Evolutionary conservation across 1,140 invertebrate genomes (phyloP).

Genomic region (Lysiphlebus fabarum): DNA sequence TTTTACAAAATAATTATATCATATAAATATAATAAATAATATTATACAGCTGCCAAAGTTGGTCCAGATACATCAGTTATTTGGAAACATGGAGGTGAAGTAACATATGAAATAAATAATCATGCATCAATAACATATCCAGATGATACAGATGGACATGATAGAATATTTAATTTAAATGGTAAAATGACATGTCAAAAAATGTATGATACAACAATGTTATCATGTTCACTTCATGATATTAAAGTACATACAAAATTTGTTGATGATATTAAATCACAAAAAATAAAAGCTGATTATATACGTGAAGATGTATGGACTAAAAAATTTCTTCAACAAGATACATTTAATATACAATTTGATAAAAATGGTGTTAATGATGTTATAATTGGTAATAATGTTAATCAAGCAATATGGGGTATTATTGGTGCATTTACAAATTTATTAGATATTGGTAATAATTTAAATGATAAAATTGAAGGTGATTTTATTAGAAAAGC

Average conservation of each 20-base stretch:
- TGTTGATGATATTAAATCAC: neutral
- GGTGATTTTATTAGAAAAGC: neutral
- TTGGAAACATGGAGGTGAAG: constrained; percentile 3
- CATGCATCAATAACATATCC: constrained; percentile 3
- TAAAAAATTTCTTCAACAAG: constrained; percentile 8
- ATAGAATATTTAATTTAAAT: constrained; percentile 5
- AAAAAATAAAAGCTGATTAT: neutral
- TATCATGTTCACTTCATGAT: constrained; percentile 3
- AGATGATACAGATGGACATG: neutral
- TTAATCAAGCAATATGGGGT: neutral
- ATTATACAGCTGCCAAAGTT: constrained; percentile 10
- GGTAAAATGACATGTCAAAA: constrained; percentile 6
- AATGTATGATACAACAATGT: neutral
- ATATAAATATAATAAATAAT: too few relatives aligned
- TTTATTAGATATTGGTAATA: neutral
- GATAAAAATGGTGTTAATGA: neutral
- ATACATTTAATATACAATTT: neutral
- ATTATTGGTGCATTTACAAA: constrained; percentile 2
- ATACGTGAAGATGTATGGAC: neutral
- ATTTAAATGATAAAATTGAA: neutral
- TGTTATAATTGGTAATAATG: neutral
- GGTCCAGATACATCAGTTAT: too few relatives aligned
- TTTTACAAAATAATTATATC: too few relatives aligned
- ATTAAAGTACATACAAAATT: neutral
- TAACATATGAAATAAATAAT: constrained; percentile 9